Base-by-base conservation (phyloP, 2,888 invertebrate genomes). In the Eutolmus rufibarbis region DNA sequence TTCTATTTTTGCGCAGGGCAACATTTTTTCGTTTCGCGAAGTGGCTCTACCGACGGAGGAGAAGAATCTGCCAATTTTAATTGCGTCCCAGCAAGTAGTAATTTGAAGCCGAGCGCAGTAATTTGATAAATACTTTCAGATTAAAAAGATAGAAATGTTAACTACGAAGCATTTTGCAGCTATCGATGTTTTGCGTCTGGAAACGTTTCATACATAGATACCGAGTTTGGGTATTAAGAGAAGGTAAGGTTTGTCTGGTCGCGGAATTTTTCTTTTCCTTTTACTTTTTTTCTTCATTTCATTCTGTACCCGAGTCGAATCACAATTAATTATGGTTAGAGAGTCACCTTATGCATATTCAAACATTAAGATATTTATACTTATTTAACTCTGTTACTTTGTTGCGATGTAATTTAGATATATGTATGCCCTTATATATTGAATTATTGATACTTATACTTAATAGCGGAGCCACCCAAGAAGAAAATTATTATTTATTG, bases 1-100 rank as follows among this genome's bases (percentile, higher is more conserved):
- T 66, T 66, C 66, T 28, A 66, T 28, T 66, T 66, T n/a, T 51
- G 14, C 66, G 23, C 57, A 1, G 19, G 57, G 57, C 66, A 66
- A 16, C 66, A 66, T 40, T 78, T 76, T 76, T 76, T 76, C 40
- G 0, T n/a, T 28, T 76, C 28, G 8, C n/a, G 9, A 40, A 77
- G 34, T 81, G 43, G 51, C 37, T 51, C 51, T 5, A 23, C 23
- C 9, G 56, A 81, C 5, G 31, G 56, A 81, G n/a, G 81, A 81
- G 34, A 51, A 31, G 51, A 81, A 81, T 81, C 51, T 81, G 81
- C 34, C 81, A 51, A 78, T 81, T 81, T 81, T 81, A 81, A 81
- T 81, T 81, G 56, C 51, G 23, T 81, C 56, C 51, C 56, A 43
- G 46, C 23, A 51, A 81, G 56, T 81, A 81, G 51, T 56, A 56